Evolutionary conservation across 2,113 vertebrate genomes (phyloP), one percentile per base, ranked within the genome.

Genomic region (Grantiella picta): DNA sequence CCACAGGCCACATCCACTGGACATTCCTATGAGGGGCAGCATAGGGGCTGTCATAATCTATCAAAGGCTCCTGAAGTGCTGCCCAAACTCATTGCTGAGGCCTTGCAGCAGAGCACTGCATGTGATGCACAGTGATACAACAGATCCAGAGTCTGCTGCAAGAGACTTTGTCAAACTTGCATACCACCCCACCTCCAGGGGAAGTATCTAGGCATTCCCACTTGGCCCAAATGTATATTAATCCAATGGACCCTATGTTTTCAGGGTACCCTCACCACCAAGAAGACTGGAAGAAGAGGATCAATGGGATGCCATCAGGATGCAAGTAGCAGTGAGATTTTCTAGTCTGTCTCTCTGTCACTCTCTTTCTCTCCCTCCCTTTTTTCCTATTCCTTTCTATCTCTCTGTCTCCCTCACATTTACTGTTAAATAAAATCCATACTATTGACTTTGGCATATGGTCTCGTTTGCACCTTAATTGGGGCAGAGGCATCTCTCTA

Each of bases 121-220:
- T 3, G 9, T 31, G 31, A 36, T 27, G 9, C 16, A 50, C 42
- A 40, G 17, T 21, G 31, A 21, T 42, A 31, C 13, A 35, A 7
- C 21, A 42, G 16, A 59, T 42, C 13, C 13, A 59, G 42, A 29
- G 21, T 6, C 13, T 35, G 1, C 2, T 50, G 20, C 25, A 50
- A 50, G 42, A 66, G 15, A 12, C 10, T 29, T 10, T 21, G 31
- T 18, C 31, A 50, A 25, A 76, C 14, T 57, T 42, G 4, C 3
- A 42, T 5, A 42, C 4, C 1, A 11, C 6, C 5, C 7, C 3
- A 23, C 15, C 10, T 28, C 52, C 20, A 57, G 17, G 11, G 50
- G 21, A 86, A 14, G 7, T 11, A 42, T 17, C 52, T 22, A 36
- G 21, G 7, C 44, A 31, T 52, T 68, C 27, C 22, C 22, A 44